Base-by-base conservation (phyloP, 2,888 invertebrate genomes). In the Tholera decimalis region DNA sequence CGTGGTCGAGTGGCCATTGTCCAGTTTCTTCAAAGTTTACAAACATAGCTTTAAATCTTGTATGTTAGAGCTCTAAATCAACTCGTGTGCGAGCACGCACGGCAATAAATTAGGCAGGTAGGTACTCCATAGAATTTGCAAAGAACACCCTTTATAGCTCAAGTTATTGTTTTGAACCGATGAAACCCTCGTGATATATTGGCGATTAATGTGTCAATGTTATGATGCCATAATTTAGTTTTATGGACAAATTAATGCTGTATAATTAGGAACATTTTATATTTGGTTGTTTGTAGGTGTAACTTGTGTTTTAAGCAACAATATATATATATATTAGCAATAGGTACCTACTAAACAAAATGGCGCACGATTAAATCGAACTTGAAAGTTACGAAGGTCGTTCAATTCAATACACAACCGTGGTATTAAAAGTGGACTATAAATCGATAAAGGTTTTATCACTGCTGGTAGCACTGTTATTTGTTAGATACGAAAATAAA, bases 51-150 rank as follows among this genome's bases (percentile, higher is more conserved):
- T 83, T 87, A 86, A 86, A 86, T 84, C 83, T 82, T 83, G 67
- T 57, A 64, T 37, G 62, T 76, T 81, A 80, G 76, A 80, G 66
- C 75, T 75, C 60, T 85, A 85, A 87, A 87, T 85, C 83, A 85
- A 79, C 75, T 73, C 59, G 69, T 73, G 70, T 74, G 76, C 81
- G 75, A 61, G 77, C 77, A 82, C 74, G 75, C 75, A 79, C 73
- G 77, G 56, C 65, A 71, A 83, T 87, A 84, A 86, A 87, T 87
- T 83, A 85, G 70, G 73, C 85, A 84, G 84, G 83, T 82, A 84
- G 72, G 57, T 67, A 75, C 76, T 70, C 80, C 68, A 79, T 64
- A 82, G 65, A 70, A 71, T 78, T 68, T 61, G 60, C 68, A 62
- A 80, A 73, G 53, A 73, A 61, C 54, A 46, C 51, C 76, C 63